These are phyloP conservation scores for Flabesymbios commensalis DNA, from an alignment of 2,888 invertebrate genomes.

Conservation along the genomic window DNA sequence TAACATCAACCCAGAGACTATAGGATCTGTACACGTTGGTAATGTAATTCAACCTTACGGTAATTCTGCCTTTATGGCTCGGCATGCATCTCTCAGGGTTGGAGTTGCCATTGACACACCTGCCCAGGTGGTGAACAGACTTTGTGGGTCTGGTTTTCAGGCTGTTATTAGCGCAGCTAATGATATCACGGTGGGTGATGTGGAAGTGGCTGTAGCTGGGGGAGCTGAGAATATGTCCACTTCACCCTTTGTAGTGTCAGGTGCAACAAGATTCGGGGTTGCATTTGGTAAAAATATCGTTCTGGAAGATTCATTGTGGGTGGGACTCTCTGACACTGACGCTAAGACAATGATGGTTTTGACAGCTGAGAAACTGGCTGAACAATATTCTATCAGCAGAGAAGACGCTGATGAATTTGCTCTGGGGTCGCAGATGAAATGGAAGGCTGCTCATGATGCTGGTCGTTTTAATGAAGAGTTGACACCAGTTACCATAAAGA, in stretches of 20 bases:
- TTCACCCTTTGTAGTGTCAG: conserved; percentile 81
- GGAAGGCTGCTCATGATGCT: conserved; percentile 73
- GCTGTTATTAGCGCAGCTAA: conserved; percentile 81
- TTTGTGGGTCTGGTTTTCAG: conserved; percentile 98
- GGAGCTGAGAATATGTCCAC: conserved; percentile 97
- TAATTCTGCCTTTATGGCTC: conserved; percentile 79
- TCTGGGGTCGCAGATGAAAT: conserved; percentile 80
- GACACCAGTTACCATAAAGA: conserved; percentile 79
- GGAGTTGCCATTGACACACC: conserved; percentile 81
- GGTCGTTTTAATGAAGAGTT: conserved; percentile 91
- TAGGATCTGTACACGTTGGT: conserved; percentile 89
- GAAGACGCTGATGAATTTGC: conserved; percentile 77
- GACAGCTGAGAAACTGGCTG: conserved; percentile 67
- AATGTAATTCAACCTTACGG: conserved; percentile 77
- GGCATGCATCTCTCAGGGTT: conserved; percentile 83
- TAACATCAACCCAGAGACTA: conserved; percentile 76
- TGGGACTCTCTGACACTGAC: conserved; percentile 82
- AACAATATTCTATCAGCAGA: conserved; percentile 53
- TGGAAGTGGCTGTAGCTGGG: conserved; percentile 85
- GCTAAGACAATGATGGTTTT: conserved; percentile 93
- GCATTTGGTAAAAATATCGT: conserved; percentile 73
- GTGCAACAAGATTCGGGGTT: conserved; percentile 85
- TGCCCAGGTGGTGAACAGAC: conserved; percentile 84
- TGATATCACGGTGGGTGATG: conserved; percentile 82
- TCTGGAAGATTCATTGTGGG: conserved; percentile 90